Evolutionary conservation across 2,888 invertebrate species (phyloP), one percentile per base, ranked within the genome.

Genomic region (Ormyrus thymus): DNA sequence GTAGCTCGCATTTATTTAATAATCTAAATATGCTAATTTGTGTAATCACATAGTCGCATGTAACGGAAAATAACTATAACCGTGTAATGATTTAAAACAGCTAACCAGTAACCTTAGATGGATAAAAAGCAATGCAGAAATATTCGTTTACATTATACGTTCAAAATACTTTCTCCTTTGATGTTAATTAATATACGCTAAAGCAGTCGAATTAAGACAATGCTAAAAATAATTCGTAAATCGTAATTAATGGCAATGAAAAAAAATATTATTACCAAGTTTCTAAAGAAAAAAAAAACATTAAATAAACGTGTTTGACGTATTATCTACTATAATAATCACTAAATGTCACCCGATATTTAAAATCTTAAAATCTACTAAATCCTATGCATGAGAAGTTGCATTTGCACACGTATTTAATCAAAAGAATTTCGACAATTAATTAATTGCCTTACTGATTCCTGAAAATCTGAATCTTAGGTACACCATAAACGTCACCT

Each of bases 21-120:
- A 74, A 51, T 71, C 75, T 59, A 62, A 62, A 68, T 79, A 79
- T 61, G 62, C 70, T 71, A 45, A 66, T 79, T 72, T 79, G 43
- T 72, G 53, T 79, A 62, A 48, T 72, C 10, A 6, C 61, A 62
- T 62, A 58, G 58, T 58, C 45, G 46, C 45, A 48, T 56, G 13
- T 73, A 64, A 69, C 50, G 66, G 29, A 69, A 56, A 58, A 51
- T 61, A 43, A 61, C 45, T 66, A n/a, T 53, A 68, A 51, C 62
- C 15, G 45, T n/a, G 45, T n/a, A 43, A 74, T 78, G n/a, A 51
- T 78, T 78, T 76, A 7, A 46, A 69, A 7, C 62, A 69, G 55
- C 55, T 69, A 73, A 46, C 45, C 11, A 68, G 43, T 69, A 76
- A 53, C 46, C 59, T 66, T 76, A 53, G 58, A 64, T 15, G 7